Percentiles rank a stretch among this genome's conserved stretches.
phyloP scores from a whole-genome alignment of 2,888 invertebrate genomes.

The Ganaspis brasiliensis region DNA sequence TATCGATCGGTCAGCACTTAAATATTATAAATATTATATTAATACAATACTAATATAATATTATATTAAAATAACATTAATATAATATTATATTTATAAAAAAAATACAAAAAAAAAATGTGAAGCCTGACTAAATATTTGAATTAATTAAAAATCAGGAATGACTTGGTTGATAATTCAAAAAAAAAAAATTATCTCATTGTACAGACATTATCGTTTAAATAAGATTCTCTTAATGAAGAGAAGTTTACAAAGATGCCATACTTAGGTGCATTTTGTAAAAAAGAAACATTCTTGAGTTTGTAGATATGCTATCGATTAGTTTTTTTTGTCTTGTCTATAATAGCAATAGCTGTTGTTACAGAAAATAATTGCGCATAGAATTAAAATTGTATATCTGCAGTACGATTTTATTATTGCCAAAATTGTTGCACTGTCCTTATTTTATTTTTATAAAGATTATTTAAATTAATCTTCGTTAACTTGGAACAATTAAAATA shows the following conservation, averaged over 20 bases:
- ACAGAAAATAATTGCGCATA: constrained; percentile 19
- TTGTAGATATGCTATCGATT: constrained; percentile 21
- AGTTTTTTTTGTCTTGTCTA: constrained; percentile 4
- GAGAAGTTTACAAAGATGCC: constrained; percentile 66
- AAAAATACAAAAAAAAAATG: constrained; percentile 23
- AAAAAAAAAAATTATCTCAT: constrained; percentile 14
- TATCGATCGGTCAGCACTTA: constrained; percentile 50
- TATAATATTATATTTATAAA: background rate
- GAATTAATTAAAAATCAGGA: background rate
- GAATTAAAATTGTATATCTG: constrained; percentile 11
- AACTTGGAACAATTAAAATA: background rate
- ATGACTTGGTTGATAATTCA: constrained; percentile 45
- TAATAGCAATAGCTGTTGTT: constrained; percentile 28
- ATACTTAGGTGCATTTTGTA: constrained; percentile 68
- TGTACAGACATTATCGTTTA: constrained; percentile 32
- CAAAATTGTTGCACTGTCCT: constrained; percentile 37
- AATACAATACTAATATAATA: background rate
- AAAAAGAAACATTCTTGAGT: constrained; percentile 32
- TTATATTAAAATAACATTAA: too few relatives aligned
- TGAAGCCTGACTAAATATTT: constrained; percentile 37
- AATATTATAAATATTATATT: background rate
- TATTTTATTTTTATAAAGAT: background rate
- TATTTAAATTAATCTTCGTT: background rate
- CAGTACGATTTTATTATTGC: constrained; percentile 7
- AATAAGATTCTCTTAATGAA: constrained; percentile 3